These are phyloP conservation scores for Archips xylosteana DNA, from an alignment of 2,888 invertebrate species.

Conservation along the genomic window DNA sequence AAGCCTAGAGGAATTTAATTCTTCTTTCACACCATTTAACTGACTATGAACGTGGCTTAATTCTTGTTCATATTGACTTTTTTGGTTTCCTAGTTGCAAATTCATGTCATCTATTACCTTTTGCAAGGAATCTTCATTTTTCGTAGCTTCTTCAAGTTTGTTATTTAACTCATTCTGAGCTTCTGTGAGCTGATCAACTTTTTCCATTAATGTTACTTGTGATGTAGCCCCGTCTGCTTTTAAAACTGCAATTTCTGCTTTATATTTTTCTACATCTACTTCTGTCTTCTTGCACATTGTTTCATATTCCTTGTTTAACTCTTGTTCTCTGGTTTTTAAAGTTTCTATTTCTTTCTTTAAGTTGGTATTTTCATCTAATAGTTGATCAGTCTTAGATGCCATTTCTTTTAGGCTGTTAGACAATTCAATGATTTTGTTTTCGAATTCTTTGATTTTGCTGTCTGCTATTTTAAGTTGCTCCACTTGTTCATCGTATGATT, in stretches of 20 bases:
- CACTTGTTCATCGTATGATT: slow-evolving; percentile 67
- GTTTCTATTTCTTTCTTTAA: slow-evolving; percentile 74
- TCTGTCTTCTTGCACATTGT: slow-evolving; percentile 71
- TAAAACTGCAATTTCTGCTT: slow-evolving; percentile 73
- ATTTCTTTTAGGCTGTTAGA: slow-evolving; percentile 64
- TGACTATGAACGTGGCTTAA: slow-evolving; percentile 66
- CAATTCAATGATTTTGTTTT: slow-evolving; percentile 59
- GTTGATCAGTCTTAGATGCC: slow-evolving; percentile 67
- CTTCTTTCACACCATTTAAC: slow-evolving; percentile 59
- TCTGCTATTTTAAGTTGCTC: slow-evolving; percentile 71
- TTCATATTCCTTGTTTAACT: slow-evolving; percentile 69
- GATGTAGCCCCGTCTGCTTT: slow-evolving; percentile 78
- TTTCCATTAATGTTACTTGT: slow-evolving; percentile 79
- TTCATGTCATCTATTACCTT: slow-evolving; percentile 77
- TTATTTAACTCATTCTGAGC: slow-evolving; percentile 80
- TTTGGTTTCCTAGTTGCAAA: slow-evolving; percentile 74
- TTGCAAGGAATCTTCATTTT: slow-evolving; percentile 79
- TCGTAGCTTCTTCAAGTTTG: slow-evolving; percentile 78
- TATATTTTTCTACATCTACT: slow-evolving; percentile 78
- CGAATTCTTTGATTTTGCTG: slow-evolving; percentile 69
- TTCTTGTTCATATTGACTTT: slow-evolving; percentile 72
- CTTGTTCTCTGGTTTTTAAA: slow-evolving; percentile 71
- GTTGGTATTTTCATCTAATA: slow-evolving; percentile 75
- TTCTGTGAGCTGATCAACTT: slow-evolving; percentile 79
- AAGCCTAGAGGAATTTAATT: slow-evolving; percentile 62